Evolutionary conservation across 2,888 invertebrate genomes (phyloP), one percentile per base, ranked within the genome.

Genomic region (Clusia tigrina): DNA sequence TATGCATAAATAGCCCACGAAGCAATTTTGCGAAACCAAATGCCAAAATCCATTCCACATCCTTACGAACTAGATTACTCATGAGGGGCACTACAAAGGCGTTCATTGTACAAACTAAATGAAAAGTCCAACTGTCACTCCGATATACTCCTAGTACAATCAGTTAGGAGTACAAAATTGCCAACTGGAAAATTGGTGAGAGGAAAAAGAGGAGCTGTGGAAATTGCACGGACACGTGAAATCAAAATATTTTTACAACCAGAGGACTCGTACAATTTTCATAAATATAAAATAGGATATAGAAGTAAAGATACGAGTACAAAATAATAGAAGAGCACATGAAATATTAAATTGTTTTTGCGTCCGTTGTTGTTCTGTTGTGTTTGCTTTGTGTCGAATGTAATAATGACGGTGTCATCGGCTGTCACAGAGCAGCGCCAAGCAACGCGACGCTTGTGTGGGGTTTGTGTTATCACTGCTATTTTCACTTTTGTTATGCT

Each of bases 321-420:
- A n/a, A n/a, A n/a, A n/a, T n/a, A 42, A n/a, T n/a, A 42, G 42
- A 6, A 42, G 3, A 42, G 6, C 42, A 42, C 42, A 42, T 42
- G n/a, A 42, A 17, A 42, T 10, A 32, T 32, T 32, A 5, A 32
- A 9, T 32, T 12, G 32, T 42, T 42, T 42, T 17, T n/a, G 12
- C 6, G 9, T 20, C 20, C 22, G 15, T 20, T 48, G 15, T 48
- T 22, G 48, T 48, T 22, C 5, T 48, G 48, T 20, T 20, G 48
- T 42, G 3, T 18, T 20, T 48, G 48, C 15, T 18, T n/a, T n/a
- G n/a, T n/a, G n/a, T n/a, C n/a, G 48, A 3, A 48, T n/a, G 15
- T 48, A 48, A 48, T 48, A 48, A 48, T 48, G 48, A 3, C 48
- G 22, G 48, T 48, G 48, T 48, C 48, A 48, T 20, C 15, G 5